Percentiles rank a stretch among this genome's conserved stretches.
Evolutionary conservation across 2,797 vertebrate genomes (phyloP).

Genomic region (Myiothlypis coronata): DNA sequence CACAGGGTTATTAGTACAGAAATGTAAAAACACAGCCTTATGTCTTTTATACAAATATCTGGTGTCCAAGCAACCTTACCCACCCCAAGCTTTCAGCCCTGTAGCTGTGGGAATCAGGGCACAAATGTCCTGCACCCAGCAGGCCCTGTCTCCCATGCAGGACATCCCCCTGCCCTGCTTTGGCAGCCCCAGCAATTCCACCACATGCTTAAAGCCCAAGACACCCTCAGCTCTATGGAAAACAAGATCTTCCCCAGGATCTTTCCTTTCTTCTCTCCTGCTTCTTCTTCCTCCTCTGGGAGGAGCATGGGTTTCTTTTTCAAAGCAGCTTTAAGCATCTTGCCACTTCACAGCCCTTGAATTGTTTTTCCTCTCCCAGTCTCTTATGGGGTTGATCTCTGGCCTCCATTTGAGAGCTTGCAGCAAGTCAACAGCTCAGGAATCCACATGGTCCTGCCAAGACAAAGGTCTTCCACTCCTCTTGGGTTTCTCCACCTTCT

Average conservation of each 20-base stretch:
- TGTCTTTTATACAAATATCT: neutral
- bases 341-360: neutral
- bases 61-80: neutral
- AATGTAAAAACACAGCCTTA: neutral
- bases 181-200: neutral
- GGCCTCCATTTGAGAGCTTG: neutral
- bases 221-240: neutral
- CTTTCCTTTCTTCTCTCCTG: neutral
- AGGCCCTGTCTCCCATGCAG: neutral
- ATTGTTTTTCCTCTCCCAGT: neutral
- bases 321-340: neutral
- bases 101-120: neutral
- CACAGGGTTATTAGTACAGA: accelerated
- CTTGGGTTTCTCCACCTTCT: neutral
- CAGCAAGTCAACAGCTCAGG: constrained; percentile 32
- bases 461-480: neutral
- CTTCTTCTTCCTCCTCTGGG: neutral
- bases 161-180: neutral
- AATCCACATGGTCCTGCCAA: constrained; percentile 31
- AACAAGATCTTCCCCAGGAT: neutral
- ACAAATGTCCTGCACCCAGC: neutral
- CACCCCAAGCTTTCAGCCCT: neutral
- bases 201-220: neutral
- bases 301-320: neutral
- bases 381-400: neutral